Conservation (phyloP, 2,888 invertebrate species). For the Asteroscopus sphinx region DNA sequence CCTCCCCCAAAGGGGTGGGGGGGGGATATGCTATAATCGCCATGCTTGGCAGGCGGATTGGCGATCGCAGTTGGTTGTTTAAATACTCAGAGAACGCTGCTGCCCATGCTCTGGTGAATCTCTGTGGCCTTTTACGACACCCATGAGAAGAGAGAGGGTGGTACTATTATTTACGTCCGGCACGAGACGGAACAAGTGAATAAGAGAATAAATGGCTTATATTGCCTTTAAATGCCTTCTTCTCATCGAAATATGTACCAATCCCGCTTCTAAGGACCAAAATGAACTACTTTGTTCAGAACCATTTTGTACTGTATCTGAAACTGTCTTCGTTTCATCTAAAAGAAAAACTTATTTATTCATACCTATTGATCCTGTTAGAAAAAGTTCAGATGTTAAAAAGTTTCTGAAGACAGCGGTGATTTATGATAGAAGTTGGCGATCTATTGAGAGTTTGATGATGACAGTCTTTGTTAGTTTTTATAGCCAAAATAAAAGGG, state of each 20-base stretch:
- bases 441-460: constrained; percentile 19
- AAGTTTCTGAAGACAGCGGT: constrained; percentile 23
- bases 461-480: constrained; percentile 21
- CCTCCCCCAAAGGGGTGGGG: too few species aligned
- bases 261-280: constrained; percentile 1
- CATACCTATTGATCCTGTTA: constrained; percentile 37
- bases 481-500: constrained; percentile 1
- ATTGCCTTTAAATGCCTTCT: too few species aligned
- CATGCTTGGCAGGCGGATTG: too few species aligned
- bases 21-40: too few species aligned
- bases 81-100: too few species aligned
- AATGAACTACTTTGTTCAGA: background rate
- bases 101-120: too few species aligned
- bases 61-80: too few species aligned
- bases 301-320: constrained; percentile 11
- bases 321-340: constrained; percentile 3
- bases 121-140: too few species aligned
- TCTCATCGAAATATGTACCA: background rate
- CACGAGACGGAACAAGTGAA: too few species aligned
- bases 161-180: too few species aligned
- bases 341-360: constrained; percentile 40
- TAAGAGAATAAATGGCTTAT: too few species aligned
- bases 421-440: constrained; percentile 41
- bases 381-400: constrained; percentile 27
- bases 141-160: too few species aligned